Evolutionary conservation across 2,797 vertebrate species (phyloP).

Genomic region (Erethizon dorsatum): DNA sequence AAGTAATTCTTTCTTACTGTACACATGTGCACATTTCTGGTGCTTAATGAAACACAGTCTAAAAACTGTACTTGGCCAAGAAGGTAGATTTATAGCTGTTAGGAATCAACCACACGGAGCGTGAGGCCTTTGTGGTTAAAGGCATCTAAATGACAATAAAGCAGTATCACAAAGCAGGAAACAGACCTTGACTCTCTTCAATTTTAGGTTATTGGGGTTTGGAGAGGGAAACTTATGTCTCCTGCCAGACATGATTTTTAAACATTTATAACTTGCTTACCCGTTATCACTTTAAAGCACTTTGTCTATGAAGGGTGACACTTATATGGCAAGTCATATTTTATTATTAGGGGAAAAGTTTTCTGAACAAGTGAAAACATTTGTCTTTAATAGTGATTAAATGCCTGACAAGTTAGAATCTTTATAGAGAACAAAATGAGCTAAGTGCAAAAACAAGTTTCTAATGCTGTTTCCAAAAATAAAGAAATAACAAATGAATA

Average conservation of each 20-base stretch:
- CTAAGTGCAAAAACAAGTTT: slow-evolving; percentile 76
- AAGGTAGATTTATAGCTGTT: slow-evolving; percentile 73
- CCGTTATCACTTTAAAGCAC: slow-evolving; percentile 75
- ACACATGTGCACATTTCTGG: slow-evolving; percentile 14
- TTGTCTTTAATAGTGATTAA: slow-evolving; percentile 80
- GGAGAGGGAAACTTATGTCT: slow-evolving; percentile 65
- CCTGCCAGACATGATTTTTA: slow-evolving; percentile 63
- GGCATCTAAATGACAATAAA: slow-evolving; percentile 56
- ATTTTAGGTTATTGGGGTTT: slow-evolving; percentile 72
- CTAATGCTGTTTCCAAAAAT: slow-evolving; percentile 70
- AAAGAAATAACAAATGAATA: slow-evolving; percentile 66
- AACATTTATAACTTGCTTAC: slow-evolving; percentile 74
- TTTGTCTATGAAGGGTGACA: slow-evolving; percentile 65
- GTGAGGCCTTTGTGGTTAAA: slow-evolving; percentile 69
- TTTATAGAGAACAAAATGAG: slow-evolving; percentile 79
- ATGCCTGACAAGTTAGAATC: slow-evolving; percentile 71
- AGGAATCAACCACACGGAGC: neutral
- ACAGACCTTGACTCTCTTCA: slow-evolving; percentile 69
- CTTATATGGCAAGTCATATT: slow-evolving; percentile 74
- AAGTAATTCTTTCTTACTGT: neutral
- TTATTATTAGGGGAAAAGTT: slow-evolving; percentile 73
- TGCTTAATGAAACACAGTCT: slow-evolving; percentile 53
- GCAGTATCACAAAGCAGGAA: slow-evolving; percentile 71
- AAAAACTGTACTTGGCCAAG: slow-evolving; percentile 5
- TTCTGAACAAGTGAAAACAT: slow-evolving; percentile 78